Conservation (phyloP, 2,113 vertebrate species). For the Colistium nudipinnis region DNA sequence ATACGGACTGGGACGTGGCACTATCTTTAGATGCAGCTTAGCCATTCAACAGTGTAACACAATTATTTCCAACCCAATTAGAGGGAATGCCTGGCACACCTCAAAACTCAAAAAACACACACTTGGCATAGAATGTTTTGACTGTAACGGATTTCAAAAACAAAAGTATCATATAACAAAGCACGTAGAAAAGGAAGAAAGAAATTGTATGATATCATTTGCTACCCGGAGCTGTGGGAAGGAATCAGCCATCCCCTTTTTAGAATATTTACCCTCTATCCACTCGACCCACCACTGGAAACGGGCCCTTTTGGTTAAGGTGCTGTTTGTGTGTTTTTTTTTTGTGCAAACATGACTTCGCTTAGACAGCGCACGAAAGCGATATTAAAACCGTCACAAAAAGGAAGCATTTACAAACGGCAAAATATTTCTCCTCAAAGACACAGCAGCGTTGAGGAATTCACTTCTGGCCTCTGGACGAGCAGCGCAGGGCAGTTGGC, state of each 20-base stretch:
- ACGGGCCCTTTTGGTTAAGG: not conserved
- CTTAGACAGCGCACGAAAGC: too few relatives aligned
- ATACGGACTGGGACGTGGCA: slow-evolving; percentile 45
- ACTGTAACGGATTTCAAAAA: too few relatives aligned
- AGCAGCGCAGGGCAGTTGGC: slow-evolving; percentile 24
- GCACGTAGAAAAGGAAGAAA: too few relatives aligned
- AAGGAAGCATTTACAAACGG: too few relatives aligned
- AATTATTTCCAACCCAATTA: slow-evolving; percentile 83
- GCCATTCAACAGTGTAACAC: slow-evolving; percentile 77
- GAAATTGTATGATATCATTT: not conserved
- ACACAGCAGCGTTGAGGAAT: not conserved
- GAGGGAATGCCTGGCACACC: slow-evolving; percentile 55
- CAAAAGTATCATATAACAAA: too few relatives aligned
- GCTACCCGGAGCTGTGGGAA: not conserved
- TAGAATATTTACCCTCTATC: not conserved
- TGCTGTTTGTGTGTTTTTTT: too few relatives aligned
- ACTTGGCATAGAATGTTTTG: not conserved
- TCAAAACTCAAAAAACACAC: slow-evolving; percentile 39
- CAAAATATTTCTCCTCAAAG: too few relatives aligned
- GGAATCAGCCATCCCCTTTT: not conserved
- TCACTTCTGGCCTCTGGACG: slow-evolving; percentile 18
- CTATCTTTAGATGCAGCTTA: slow-evolving; percentile 70
- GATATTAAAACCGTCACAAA: too few relatives aligned
- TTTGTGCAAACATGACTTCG: too few relatives aligned
- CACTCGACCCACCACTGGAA: not conserved